Percentiles rank a stretch among this genome's conserved stretches.
phyloP scores from a whole-genome alignment of 1,140 invertebrate genomes.

The Tigriopus japonicus region DNA sequence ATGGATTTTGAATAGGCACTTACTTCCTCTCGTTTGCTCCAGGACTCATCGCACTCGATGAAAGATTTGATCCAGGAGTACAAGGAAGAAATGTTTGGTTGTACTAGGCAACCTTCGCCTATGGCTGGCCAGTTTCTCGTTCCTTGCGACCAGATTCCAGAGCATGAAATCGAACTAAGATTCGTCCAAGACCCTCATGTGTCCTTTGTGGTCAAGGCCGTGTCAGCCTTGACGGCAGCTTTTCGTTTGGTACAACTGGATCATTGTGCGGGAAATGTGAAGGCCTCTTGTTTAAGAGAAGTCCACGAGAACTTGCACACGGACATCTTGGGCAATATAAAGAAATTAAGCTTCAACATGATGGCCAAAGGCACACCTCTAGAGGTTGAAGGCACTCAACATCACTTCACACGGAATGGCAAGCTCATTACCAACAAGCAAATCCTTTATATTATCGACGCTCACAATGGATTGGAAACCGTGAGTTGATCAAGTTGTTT shows the following conservation, averaged over 20 bases:
- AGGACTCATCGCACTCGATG: slow-evolving; percentile 2
- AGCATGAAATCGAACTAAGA: slow-evolving; percentile 11
- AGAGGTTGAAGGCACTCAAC: slow-evolving; percentile 10
- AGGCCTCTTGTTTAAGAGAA: slow-evolving; percentile 15
- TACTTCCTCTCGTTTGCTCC: neutral
- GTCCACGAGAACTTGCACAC: slow-evolving; percentile 4
- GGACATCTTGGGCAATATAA: slow-evolving; percentile 14
- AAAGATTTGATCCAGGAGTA: neutral
- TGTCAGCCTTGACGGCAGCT: slow-evolving; percentile 23
- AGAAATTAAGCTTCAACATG: slow-evolving; percentile 15
- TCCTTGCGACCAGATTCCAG: neutral
- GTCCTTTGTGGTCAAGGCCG: slow-evolving; percentile 22
- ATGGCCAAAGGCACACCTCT: slow-evolving; percentile 20
- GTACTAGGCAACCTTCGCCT: neutral
- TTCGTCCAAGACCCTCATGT: slow-evolving; percentile 18
- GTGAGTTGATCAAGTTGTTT: slow-evolving; percentile 15
- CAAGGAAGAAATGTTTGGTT: slow-evolving; percentile 12
- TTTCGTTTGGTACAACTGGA: slow-evolving; percentile 20
- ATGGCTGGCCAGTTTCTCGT: neutral
- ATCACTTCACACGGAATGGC: slow-evolving; percentile 16
- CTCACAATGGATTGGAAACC: slow-evolving; percentile 15
- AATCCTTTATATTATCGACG: slow-evolving; percentile 9
- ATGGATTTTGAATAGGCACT: neutral
- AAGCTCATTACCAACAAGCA: slow-evolving; percentile 14
- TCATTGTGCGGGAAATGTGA: slow-evolving; percentile 17